Evolutionary conservation across 1,140 invertebrate genomes (phyloP), one percentile per base, ranked within the genome.

Genomic region (Drosophila jambulina): DNA sequence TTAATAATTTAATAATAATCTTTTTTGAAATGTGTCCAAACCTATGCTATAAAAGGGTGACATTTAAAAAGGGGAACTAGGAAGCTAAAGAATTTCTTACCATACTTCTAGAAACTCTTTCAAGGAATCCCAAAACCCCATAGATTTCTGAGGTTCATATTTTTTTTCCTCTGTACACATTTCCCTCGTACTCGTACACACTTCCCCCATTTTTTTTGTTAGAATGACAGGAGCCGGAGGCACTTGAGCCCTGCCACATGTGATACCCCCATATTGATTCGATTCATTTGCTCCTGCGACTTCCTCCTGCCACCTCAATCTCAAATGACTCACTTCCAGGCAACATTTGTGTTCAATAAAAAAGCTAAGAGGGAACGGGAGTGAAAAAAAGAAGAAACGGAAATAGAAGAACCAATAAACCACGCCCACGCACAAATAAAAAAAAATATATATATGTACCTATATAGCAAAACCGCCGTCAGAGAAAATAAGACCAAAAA

Each of bases 201-300:
- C 25, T 36, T 25, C 13, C 34, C 23, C 40, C 32, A 1, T 15
- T 32, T 53, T 21, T 38, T 53, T 21, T 38, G 51, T 54, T 17
- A 34, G 15, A 40, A 42, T 49, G 46, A 65, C 65, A 40, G 17
- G 12, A 40, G 67, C 67, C 38, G 38, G 21, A 43, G 67, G 67
- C 67, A 54, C 62, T 67, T 67, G 67, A 70, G 67, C 67, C 48
- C 67, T 70, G 67, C 48, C 67, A 70, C 45, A 77, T 76, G 65
- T 77, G 72, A 78, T 69, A 49, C 12, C 32, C 43, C 36, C 67
- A 75, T 78, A 84, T 84, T 85, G 68, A 84, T 76, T 78, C 82
- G 70, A 80, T 85, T 80, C 79, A 78, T 80, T 80, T 65, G 53
- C 53, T 46, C n/a, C 51, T 62, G 60, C 71, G 38, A 62, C 68